Evolutionary conservation across 2,888 invertebrate species (phyloP).

Genomic region (Eupithecia abbreviata): DNA sequence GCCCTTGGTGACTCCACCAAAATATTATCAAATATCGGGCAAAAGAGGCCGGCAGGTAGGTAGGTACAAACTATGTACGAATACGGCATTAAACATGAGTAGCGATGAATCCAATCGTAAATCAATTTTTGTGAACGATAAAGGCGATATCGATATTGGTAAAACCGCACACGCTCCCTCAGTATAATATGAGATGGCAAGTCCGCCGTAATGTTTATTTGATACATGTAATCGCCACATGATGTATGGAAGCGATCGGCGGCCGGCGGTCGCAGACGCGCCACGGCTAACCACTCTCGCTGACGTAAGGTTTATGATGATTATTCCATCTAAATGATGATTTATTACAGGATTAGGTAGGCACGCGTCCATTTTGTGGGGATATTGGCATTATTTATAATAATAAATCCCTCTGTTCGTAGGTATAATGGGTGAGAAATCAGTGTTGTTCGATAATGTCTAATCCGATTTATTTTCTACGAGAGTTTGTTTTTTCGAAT

Average conservation of each 20-base stretch:
- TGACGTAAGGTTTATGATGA: constrained; percentile 75
- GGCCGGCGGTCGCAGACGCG: constrained; percentile 47
- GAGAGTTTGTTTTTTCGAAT: background rate
- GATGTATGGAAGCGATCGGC: constrained; percentile 70
- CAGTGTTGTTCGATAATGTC: constrained; percentile 52
- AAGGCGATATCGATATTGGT: constrained; percentile 69
- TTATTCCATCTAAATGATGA: constrained; percentile 82
- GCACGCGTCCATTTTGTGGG: constrained; percentile 74
- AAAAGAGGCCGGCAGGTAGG: background rate
- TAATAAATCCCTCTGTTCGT: constrained; percentile 65
- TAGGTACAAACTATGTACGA: background rate
- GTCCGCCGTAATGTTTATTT: constrained; percentile 79
- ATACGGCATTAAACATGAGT: constrained; percentile 35
- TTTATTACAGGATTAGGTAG: constrained; percentile 80
- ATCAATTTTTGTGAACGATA: constrained; percentile 64
- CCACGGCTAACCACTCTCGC: constrained; percentile 54
- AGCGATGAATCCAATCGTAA: constrained; percentile 61
- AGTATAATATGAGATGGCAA: constrained; percentile 67
- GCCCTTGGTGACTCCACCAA: background rate
- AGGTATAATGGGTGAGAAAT: constrained; percentile 64
- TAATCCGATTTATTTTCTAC: background rate
- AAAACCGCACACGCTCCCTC: constrained; percentile 61
- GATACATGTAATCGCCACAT: constrained; percentile 80
- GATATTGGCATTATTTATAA: constrained; percentile 78
- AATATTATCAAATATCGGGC: background rate